Base-by-base conservation (phyloP, 2,797 vertebrate species). In the Babyrousa celebensis region DNA sequence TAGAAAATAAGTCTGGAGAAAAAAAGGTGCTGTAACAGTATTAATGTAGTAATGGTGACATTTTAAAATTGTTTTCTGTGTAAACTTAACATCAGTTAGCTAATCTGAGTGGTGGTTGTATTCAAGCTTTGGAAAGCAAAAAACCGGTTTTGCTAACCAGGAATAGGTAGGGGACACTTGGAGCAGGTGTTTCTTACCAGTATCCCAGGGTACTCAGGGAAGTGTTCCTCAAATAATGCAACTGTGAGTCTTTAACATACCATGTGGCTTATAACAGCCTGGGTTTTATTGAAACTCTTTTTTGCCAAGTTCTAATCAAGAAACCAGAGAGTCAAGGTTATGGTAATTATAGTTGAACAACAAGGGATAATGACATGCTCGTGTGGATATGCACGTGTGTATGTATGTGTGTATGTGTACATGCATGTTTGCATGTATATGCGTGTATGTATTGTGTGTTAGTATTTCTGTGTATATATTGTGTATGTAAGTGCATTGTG, bases 271-370 rank as follows among this genome's bases (percentile, higher is more conserved):
- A n/a, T 18, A 63, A 29, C 52, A 18, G 23, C 82, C 74, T 83
- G 18, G 3, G 52, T 43, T 83, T 97, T 80, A 70, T 1, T 60
- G 58, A 58, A 90, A 68, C 6, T 77, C 29, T 71, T 54, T 79
- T 94, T 85, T 67, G 60, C 72, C 29, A 67, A 77, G 79, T 95
- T 94, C 40, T 89, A 77, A 32, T 90, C 6, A 62, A 78, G 67
- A 90, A 85, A 67, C 21, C 29, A 23, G 23, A 88, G 14, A 91
- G 18, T 70, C 43, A 29, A 63, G 21, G 58, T 89, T 80, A 71
- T 17, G 5, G 32, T 36, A 21, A 62, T 15, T 67, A 12, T 56
- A 79, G 14, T 14, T 43, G 74, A 82, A 88, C 54, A 78, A 25
- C 32, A 21, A 65, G 5, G 27, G 43, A 85, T 10, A 86, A 23